A percentile compares a stretch with the other conserved stretches of the same genome.
These are phyloP conservation scores for Leucoraja erinaceus DNA, from an alignment of 2,113 vertebrate genomes.

Conservation along the genomic window DNA sequence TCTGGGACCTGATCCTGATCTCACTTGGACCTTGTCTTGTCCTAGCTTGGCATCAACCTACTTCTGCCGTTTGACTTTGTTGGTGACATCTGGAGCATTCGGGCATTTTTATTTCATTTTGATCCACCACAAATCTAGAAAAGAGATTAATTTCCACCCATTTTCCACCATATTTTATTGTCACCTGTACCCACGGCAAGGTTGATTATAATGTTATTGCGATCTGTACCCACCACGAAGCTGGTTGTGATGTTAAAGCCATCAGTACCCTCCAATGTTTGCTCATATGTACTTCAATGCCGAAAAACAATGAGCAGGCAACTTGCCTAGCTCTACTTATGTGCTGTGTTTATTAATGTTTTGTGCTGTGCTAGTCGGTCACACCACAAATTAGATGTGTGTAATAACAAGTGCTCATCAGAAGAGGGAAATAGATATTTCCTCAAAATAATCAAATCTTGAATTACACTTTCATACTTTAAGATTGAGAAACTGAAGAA, in stretches of 20 bases:
- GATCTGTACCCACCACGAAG: neutral
- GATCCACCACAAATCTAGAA: neutral
- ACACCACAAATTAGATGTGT: neutral
- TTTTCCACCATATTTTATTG: no score
- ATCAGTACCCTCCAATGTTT: no score
- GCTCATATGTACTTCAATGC: no score
- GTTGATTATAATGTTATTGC: neutral
- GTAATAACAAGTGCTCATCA: neutral
- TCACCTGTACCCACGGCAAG: no score
- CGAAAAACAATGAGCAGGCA: no score
- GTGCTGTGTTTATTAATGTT: no score
- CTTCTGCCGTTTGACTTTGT: no score
- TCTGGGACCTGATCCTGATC: neutral
- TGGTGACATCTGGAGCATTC: neutral
- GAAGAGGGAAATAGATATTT: neutral
- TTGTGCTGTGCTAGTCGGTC: no score
- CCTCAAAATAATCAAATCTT: neutral
- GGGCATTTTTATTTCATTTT: neutral
- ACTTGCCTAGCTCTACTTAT: no score
- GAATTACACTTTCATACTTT: constrained; percentile 36
- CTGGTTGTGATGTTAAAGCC: no score
- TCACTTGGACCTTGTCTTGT: neutral
- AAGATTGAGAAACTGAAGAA: constrained; percentile 79
- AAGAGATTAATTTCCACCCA: no score
- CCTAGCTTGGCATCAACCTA: neutral